Evolutionary conservation across 2,797 vertebrate genomes (phyloP).

Genomic region (Eptatretus atami): DNA sequence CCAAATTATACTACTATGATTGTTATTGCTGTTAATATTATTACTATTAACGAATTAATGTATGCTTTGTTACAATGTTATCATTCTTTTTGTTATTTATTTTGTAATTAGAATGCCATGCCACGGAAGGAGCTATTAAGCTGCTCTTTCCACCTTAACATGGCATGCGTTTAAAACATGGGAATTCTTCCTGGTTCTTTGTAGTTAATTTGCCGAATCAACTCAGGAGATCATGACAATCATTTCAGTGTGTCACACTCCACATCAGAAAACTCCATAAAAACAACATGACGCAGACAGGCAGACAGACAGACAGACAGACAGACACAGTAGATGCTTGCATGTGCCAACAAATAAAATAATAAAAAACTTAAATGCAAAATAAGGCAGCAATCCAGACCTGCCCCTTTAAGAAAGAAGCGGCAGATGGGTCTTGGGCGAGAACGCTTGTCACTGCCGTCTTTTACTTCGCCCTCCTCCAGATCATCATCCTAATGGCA

Average conservation of each 20-base stretch:
- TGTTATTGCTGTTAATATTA: too few species aligned
- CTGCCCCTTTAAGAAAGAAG: slow-evolving; percentile 88
- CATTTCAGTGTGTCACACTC: background rate
- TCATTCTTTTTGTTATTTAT: too few species aligned
- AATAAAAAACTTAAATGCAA: too few species aligned
- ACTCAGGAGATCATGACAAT: background rate
- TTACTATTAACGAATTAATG: too few species aligned
- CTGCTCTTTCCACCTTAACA: too few species aligned
- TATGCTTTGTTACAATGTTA: too few species aligned
- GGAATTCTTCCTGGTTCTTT: too few species aligned
- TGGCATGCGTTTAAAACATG: too few species aligned
- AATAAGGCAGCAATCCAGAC: background rate
- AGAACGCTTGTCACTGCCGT: slow-evolving; percentile 62
- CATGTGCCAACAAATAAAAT: background rate
- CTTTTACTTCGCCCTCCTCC: slow-evolving; percentile 88
- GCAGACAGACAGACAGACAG: background rate
- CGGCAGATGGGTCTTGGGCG: slow-evolving; percentile 67
- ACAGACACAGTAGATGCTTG: background rate
- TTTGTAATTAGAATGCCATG: too few species aligned
- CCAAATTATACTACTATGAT: too few species aligned
- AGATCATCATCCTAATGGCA: slow-evolving; percentile 57
- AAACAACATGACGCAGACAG: background rate
- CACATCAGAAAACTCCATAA: background rate
- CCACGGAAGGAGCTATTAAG: too few species aligned
- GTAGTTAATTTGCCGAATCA: background rate